phyloP scores from a whole-genome alignment of 2,888 invertebrate species.

The Glyphotaelius pellucidus region DNA sequence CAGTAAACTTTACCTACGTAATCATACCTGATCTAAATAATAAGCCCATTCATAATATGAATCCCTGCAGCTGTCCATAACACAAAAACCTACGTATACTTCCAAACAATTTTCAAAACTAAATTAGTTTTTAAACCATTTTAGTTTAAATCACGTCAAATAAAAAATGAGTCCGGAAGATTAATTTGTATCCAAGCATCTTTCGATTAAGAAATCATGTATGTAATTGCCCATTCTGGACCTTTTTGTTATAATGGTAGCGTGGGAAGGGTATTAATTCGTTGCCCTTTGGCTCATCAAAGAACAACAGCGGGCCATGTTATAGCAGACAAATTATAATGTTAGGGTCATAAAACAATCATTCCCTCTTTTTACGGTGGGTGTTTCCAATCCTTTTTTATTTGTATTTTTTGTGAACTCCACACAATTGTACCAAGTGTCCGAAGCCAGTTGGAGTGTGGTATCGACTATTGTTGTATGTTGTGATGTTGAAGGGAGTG shows the following conservation, averaged over 20 bases:
- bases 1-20: not conserved
- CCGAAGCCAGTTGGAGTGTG: too few species aligned
- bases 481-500: too few species aligned
- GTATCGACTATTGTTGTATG: too few species aligned
- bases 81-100: not conserved
- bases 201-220: not conserved
- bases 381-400: not conserved
- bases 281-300: not conserved
- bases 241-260: not conserved
- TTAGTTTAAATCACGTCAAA: slow-evolving; percentile 2
- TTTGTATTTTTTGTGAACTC: too few species aligned
- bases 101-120: not conserved
- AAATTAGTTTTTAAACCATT: not conserved
- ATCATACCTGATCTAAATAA: not conserved
- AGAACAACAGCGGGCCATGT: not conserved
- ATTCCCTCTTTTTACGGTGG: not conserved
- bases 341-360: not conserved
- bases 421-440: too few species aligned
- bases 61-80: not conserved
- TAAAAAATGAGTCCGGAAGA: not conserved
- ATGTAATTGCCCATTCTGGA: not conserved
- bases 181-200: not conserved
- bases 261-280: slow-evolving; percentile 8
- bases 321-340: not conserved
- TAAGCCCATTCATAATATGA: not conserved